Conservation (phyloP, 1,140 invertebrate genomes). For the Dendrolimus punctatus region DNA sequence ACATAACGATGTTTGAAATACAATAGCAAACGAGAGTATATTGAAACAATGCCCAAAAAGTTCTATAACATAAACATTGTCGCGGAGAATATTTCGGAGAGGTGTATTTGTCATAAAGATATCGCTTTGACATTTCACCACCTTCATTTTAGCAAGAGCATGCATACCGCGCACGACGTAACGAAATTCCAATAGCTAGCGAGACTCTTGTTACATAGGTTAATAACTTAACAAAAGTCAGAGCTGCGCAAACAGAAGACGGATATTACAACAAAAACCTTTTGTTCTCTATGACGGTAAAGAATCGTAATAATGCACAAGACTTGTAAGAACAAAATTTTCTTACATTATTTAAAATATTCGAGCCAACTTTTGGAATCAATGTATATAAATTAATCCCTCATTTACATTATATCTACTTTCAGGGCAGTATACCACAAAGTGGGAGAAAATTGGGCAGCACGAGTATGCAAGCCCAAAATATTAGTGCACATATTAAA, state of each 20-base stretch:
- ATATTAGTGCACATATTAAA: no score
- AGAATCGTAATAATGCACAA: no score
- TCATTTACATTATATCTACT: no score
- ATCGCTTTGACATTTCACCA: slow-evolving; percentile 45
- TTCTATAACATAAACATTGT: slow-evolving; percentile 17
- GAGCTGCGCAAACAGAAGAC: slow-evolving; percentile 8
- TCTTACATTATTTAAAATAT: no score
- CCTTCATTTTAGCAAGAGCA: slow-evolving; percentile 39
- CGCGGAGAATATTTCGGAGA: slow-evolving; percentile 23
- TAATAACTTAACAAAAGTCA: slow-evolving; percentile 57
- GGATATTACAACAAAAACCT: background rate
- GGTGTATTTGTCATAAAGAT: slow-evolving; percentile 53
- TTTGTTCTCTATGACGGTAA: background rate
- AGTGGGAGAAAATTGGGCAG: no score
- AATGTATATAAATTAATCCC: no score
- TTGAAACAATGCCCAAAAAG: slow-evolving; percentile 1
- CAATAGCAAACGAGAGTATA: background rate
- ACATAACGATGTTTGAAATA: no score
- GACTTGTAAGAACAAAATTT: no score
- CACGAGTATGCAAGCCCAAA: no score
- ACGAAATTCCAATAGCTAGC: slow-evolving; percentile 35
- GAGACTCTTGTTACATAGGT: slow-evolving; percentile 31
- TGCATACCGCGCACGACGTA: slow-evolving; percentile 44
- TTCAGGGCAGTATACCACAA: no score
- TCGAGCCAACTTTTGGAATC: no score